Percentiles rank a stretch among this genome's conserved stretches.
These are phyloP conservation scores for Luehdorfia chinensis DNA, from an alignment of 1,140 invertebrate species.

Conservation along the genomic window DNA sequence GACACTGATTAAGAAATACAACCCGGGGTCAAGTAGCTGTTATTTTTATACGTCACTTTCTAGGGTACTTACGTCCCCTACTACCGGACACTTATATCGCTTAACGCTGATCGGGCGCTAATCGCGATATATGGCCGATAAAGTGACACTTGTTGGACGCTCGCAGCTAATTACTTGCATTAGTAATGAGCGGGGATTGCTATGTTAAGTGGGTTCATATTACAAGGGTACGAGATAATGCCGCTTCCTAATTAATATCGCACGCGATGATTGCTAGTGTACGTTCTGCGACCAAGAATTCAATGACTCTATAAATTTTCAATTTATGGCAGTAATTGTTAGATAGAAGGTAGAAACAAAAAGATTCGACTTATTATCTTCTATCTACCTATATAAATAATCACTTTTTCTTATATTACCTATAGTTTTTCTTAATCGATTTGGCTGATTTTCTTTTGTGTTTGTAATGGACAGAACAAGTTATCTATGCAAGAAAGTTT, in stretches of 20 bases:
- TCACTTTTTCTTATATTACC: too few relatives aligned
- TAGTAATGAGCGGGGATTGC: constrained; percentile 52
- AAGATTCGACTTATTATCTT: too few relatives aligned
- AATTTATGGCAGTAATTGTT: too few relatives aligned
- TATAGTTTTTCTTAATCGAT: too few relatives aligned
- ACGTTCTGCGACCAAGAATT: constrained; percentile 11
- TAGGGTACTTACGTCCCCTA: constrained; percentile 30
- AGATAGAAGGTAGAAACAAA: too few relatives aligned
- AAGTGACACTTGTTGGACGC: constrained; percentile 47
- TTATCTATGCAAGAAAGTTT: too few relatives aligned
- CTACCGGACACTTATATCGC: constrained; percentile 25
- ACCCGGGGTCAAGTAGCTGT: constrained; percentile 38
- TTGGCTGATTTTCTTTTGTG: too few relatives aligned
- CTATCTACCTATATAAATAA: too few relatives aligned
- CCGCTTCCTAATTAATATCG: constrained; percentile 42
- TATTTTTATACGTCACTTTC: constrained; percentile 37
- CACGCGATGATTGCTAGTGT: constrained; percentile 32
- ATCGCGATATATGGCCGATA: constrained; percentile 66
- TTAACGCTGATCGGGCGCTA: constrained; percentile 63
- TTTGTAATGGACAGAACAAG: too few relatives aligned
- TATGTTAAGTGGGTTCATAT: constrained; percentile 22
- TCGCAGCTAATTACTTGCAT: constrained; percentile 68
- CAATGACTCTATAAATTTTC: too few relatives aligned
- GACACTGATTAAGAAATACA: constrained; percentile 68
- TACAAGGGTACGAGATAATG: constrained; percentile 18